Conservation (phyloP, 2,888 invertebrate species). For the Geophilus truncorum region DNA sequence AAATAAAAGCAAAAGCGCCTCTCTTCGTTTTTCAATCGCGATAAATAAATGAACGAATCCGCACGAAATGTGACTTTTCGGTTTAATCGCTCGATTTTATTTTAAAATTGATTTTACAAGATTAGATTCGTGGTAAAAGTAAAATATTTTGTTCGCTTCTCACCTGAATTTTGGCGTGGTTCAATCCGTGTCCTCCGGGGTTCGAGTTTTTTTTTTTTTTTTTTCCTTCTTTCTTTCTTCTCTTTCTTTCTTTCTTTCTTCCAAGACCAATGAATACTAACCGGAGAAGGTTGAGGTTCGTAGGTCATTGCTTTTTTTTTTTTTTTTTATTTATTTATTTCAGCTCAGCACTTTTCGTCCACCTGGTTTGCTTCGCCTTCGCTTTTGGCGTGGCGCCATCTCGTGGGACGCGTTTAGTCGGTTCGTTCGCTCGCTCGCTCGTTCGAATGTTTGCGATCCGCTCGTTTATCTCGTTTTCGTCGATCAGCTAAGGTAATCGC, state of each 20-base stretch:
- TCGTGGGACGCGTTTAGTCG: neutral
- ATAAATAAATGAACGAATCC: no score
- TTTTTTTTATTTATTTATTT: neutral
- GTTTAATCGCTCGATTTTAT: no score
- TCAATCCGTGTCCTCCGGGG: neutral
- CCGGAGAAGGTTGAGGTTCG: neutral
- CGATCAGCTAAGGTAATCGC: neutral
- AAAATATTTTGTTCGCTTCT: neutral
- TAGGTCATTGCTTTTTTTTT: neutral
- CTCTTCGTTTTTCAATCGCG: no score
- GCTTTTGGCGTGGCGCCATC: slow-evolving; percentile 23
- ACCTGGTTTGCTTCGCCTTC: neutral
- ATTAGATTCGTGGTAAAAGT: no score
- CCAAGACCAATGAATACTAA: neutral
- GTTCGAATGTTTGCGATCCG: neutral
- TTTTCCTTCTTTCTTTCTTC: neutral
- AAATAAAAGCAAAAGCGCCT: no score
- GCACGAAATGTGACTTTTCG: no score
- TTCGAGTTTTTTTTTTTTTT: no score
- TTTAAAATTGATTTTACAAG: no score
- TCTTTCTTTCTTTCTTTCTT: neutral
- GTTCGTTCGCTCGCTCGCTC: neutral
- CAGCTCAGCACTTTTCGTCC: neutral
- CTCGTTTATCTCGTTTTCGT: neutral
- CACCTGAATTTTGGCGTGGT: neutral